A percentile compares a stretch with the other conserved stretches of the same genome.
These are phyloP conservation scores for Helicolenus hilgendorfi DNA, from an alignment of 2,797 vertebrate species.

Conservation along the genomic window DNA sequence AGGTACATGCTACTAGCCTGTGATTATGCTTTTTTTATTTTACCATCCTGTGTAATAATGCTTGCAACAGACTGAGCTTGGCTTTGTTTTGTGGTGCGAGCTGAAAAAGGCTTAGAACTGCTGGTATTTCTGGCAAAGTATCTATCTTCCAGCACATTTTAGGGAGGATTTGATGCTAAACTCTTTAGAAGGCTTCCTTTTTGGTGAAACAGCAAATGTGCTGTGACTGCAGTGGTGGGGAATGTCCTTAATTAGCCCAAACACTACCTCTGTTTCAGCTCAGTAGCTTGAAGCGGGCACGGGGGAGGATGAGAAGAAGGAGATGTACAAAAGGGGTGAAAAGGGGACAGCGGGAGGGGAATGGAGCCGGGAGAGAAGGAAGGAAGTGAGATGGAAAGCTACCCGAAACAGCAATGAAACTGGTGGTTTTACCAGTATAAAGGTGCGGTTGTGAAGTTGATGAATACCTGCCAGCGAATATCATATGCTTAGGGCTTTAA, in stretches of 20 bases:
- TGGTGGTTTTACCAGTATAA: not conserved
- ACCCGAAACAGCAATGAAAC: not conserved
- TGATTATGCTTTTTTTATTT: slow-evolving; percentile 11
- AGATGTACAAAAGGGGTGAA: not conserved
- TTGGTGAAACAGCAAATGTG: slow-evolving; percentile 52
- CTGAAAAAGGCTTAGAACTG: slow-evolving; percentile 17
- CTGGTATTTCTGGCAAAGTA: slow-evolving; percentile 18
- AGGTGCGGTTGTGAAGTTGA: too few relatives aligned
- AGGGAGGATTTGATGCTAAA: slow-evolving; percentile 50
- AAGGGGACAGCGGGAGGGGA: not conserved
- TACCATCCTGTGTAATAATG: not conserved
- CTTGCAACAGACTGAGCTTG: not conserved
- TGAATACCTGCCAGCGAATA: too few relatives aligned
- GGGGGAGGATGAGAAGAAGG: slow-evolving; percentile 21
- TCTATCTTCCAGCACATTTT: slow-evolving; percentile 49
- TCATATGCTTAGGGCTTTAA: too few relatives aligned
- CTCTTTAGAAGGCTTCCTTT: slow-evolving; percentile 52
- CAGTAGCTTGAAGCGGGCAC: slow-evolving; percentile 52
- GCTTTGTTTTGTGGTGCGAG: slow-evolving; percentile 20
- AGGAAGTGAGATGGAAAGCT: not conserved
- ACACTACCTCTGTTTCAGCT: slow-evolving; percentile 69
- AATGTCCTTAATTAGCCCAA: slow-evolving; percentile 78
- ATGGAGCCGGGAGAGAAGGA: not conserved
- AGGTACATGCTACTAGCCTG: not conserved
- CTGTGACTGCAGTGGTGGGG: slow-evolving; percentile 32